Evolutionary conservation across 2,113 vertebrate genomes (phyloP), one percentile per base, ranked within the genome.

Genomic region (Anolis carolinensis): DNA sequence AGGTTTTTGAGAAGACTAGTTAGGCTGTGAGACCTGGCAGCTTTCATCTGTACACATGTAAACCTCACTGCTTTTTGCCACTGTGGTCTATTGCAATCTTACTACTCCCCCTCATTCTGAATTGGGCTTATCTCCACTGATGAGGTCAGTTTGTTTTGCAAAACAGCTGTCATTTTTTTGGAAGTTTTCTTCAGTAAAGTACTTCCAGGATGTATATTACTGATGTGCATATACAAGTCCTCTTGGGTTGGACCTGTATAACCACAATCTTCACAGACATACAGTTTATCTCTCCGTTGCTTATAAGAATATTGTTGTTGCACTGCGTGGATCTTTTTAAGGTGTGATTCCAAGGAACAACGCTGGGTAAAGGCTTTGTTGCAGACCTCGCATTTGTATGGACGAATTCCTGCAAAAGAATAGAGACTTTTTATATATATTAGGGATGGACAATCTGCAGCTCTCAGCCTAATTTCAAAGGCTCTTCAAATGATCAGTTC

Each of bases 281-380:
- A 98, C 0, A 98, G 95, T 92, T 98, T 98, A 70, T 97, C 97
- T 14, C 97, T 92, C 30, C 97, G 95, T 79, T 98, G 97, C 87
- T 98, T 98, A 93, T 97, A 97, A 80, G 96, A 97, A 0, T 97
- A 98, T 18, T 97, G 96, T 90, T 97, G 97, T 92, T 97, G 95
- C 75, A 97, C 95, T 0, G 96, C 97, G 0, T 98, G 97, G 55
- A 98, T 98, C 92, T 98, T 98, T 93, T 96, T 97, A 5, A 97
- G 94, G 88, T 98, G 97, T 1, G 97, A 97, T 90, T 98, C 97
- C 87, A 98, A 91, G 3, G 97, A 98, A 39, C 97, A 98, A 82
- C 97, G 97, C 94, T 98, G 97, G 0, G 97, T 97, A 91, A 98
- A 98, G 81, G 97, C 97, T 89, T 98, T 98, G 86, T 96, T 94